phyloP scores from a whole-genome alignment of 2,113 vertebrate genomes.

The Cranoglanis bouderius region DNA sequence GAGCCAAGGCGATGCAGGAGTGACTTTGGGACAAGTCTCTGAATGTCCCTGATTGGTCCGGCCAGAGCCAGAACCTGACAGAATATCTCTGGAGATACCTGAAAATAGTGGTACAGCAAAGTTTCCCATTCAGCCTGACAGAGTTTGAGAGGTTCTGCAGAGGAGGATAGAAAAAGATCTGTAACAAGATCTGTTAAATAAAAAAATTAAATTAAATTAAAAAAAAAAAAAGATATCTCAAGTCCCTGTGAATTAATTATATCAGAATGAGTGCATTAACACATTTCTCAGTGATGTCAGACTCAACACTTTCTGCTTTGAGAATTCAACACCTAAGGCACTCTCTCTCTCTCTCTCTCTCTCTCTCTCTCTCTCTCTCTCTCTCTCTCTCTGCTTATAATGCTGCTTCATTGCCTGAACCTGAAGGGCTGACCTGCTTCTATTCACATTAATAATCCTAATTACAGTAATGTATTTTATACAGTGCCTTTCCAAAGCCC shows the following conservation, averaged over 20 bases:
- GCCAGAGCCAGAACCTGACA: background rate
- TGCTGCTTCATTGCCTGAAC: background rate
- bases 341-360: background rate
- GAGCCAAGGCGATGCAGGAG: no score
- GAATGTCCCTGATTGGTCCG: background rate
- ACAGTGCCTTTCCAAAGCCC: slow-evolving; percentile 4
- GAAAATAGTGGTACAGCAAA: background rate
- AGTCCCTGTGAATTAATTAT: background rate
- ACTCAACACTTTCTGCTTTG: background rate
- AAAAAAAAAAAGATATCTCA: background rate
- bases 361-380: background rate
- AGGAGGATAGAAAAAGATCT: background rate
- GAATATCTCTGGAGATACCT: background rate
- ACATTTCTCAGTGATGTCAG: background rate
- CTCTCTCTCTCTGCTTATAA: background rate
- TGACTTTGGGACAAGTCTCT: background rate
- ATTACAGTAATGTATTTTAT: slow-evolving; percentile 8
- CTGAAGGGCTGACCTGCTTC: slow-evolving; percentile 4
- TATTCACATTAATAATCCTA: slow-evolving; percentile 12
- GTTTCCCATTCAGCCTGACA: background rate
- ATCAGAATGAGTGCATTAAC: background rate
- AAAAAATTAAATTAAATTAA: no score
- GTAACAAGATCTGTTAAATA: background rate
- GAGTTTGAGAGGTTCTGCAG: background rate
- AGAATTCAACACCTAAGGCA: background rate